Conservation (phyloP, 2,888 invertebrate species). For the Quadroppia sp. region DNA sequence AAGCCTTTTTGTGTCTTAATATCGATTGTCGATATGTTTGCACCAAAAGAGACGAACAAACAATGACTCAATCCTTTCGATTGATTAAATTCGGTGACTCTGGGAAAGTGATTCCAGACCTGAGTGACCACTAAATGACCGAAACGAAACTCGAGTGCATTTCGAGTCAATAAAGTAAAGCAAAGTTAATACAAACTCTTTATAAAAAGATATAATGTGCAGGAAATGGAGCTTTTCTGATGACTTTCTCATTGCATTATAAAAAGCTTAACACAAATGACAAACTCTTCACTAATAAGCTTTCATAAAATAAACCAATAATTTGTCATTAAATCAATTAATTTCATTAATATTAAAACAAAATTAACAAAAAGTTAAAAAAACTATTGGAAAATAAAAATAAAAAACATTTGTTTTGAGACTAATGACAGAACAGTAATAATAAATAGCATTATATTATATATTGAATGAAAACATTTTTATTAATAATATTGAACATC, state of each 20-base stretch:
- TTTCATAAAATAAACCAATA: conserved; percentile 11
- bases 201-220: conserved; percentile 21
- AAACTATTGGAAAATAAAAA: too few relatives aligned
- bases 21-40: conserved; percentile 22
- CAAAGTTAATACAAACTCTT: conserved; percentile 2
- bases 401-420: too few relatives aligned
- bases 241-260: conserved; percentile 1
- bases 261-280: conserved; percentile 26
- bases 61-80: conserved; percentile 23
- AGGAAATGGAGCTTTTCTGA: conserved; percentile 32
- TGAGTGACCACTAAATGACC: conserved; percentile 37
- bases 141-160: conserved; percentile 31
- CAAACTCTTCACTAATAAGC: background rate
- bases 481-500: background rate
- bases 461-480: background rate
- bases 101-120: conserved; percentile 33
- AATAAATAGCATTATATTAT: too few relatives aligned
- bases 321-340: conserved; percentile 33
- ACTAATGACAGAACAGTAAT: too few relatives aligned
- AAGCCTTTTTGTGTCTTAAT: conserved; percentile 21
- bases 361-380: background rate
- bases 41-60: background rate
- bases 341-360: background rate
- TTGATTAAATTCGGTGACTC: conserved; percentile 30
- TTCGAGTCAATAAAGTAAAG: conserved; percentile 36